Conservation (phyloP, 2,888 invertebrate genomes). For the Luffia ferchaultella region DNA sequence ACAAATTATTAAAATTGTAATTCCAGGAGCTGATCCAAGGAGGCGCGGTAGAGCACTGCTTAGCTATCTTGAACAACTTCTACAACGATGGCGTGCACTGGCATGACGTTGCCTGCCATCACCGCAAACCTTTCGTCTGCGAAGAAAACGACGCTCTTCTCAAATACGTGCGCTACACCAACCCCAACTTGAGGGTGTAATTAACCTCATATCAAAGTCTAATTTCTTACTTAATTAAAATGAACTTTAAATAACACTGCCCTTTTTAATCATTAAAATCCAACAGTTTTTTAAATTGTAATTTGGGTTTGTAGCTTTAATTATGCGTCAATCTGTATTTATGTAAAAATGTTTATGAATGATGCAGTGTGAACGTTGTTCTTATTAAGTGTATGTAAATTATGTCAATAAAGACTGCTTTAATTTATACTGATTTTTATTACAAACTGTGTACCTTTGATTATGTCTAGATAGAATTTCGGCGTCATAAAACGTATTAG, state of each 20-base stretch:
- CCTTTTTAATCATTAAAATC: slow-evolving; percentile 15
- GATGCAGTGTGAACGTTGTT: slow-evolving; percentile 12
- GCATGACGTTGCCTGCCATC: slow-evolving; percentile 93
- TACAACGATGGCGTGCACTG: slow-evolving; percentile 91
- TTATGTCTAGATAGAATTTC: too few relatives aligned
- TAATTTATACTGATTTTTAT: slow-evolving; percentile 11
- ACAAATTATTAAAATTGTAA: not conserved
- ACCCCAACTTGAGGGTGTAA: slow-evolving; percentile 80
- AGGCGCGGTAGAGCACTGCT: slow-evolving; percentile 85
- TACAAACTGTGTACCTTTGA: not conserved
- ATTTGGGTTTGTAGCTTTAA: slow-evolving; percentile 15
- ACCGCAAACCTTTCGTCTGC: slow-evolving; percentile 87
- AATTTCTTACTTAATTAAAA: not conserved
- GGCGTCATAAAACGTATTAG: too few relatives aligned
- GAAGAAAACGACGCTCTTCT: slow-evolving; percentile 89
- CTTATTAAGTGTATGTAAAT: slow-evolving; percentile 34
- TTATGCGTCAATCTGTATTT: slow-evolving; percentile 37
- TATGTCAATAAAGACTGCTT: slow-evolving; percentile 53
- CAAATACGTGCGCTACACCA: slow-evolving; percentile 84
- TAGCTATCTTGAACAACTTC: slow-evolving; percentile 88
- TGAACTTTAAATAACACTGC: slow-evolving; percentile 19
- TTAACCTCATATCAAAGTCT: not conserved
- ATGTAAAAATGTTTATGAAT: slow-evolving; percentile 28
- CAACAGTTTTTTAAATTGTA: slow-evolving; percentile 12
- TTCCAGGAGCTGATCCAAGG: slow-evolving; percentile 77